Base-by-base conservation (phyloP, 2,888 invertebrate genomes). In the Agrenia bidenticulata region DNA sequence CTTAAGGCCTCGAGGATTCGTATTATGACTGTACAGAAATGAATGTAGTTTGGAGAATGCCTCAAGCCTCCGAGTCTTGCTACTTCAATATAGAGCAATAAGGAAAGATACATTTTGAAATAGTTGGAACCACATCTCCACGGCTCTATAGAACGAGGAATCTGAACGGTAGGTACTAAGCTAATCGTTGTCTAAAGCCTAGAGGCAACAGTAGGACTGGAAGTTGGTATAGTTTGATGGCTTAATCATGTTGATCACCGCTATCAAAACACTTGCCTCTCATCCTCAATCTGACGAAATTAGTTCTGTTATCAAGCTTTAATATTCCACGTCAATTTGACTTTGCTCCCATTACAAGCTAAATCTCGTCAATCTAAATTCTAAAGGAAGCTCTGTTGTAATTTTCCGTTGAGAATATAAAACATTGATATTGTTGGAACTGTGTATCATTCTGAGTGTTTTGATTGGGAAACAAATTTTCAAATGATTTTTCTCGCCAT, bases 161-260 rank as follows among this genome's bases (percentile, higher is more conserved):
- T 45, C 19, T 15, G 17, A 5, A 5, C 45, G 45, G n/a, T 17
- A 45, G n/a, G 45, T 45, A 19, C 17, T 19, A 19, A 17, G 45
- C 15, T 15, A 19, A 15, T 45, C 19, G 45, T 45, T 17, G 5
- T 45, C 45, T 15, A 19, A 9, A 45, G 45, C 17, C 45, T 5
- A 15, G 19, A 45, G 19, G 45, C 5, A 19, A 45, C 4, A 45
- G 45, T 45, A 32, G 11, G 11, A 32, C 32, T 32, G 32, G 32
- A 32, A 54, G 27, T 26, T 17, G n/a, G n/a, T 26, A 39, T 62
- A 45, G 61, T 63, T 68, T 66, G 69, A 69, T 72, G 69, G 64
- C 67, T 69, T 72, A 67, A 72, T 72, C 69, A 66, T 69, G 72
- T 72, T 67, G 63, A 63, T 64, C 60, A 59, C 66, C 63, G 49